Conservation (phyloP, 2,797 vertebrate genomes). For the Danio choprae region DNA sequence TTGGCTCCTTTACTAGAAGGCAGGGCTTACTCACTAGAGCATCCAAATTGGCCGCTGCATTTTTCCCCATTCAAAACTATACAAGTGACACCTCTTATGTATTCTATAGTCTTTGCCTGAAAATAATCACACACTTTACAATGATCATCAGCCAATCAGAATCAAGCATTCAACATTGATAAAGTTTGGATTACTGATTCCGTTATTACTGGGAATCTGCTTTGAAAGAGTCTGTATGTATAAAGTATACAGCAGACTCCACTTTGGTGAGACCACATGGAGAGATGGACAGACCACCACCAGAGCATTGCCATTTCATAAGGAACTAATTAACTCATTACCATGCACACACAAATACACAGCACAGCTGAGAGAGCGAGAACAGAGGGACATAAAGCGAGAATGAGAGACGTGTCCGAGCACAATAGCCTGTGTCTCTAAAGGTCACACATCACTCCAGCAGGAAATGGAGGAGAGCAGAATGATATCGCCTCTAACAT, state of each 20-base stretch:
- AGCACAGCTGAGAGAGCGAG: conserved; percentile 52
- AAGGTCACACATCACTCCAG: conserved; percentile 58
- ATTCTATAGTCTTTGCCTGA: too few species aligned
- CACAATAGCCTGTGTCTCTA: conserved; percentile 56
- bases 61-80: too few species aligned
- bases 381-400: conserved; percentile 31
- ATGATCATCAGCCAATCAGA: too few species aligned
- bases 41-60: too few species aligned
- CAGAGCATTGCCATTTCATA: conserved; percentile 44
- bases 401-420: conserved; percentile 13
- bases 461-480: conserved; percentile 36
- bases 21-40: too few species aligned
- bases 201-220: too few species aligned
- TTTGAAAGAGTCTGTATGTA: too few species aligned
- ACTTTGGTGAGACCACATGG: neutral
- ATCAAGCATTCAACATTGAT: too few species aligned
- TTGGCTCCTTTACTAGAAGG: too few species aligned
- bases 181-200: too few species aligned
- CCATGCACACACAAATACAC: conserved; percentile 51
- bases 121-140: too few species aligned
- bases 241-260: neutral
- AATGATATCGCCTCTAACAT: conserved; percentile 13
- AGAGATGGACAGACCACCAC: conserved; percentile 34
- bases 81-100: too few species aligned
- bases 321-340: conserved; percentile 58